These are phyloP conservation scores for Otolemur garnettii DNA, from an alignment of 2,113 vertebrate species.

Conservation along the genomic window DNA sequence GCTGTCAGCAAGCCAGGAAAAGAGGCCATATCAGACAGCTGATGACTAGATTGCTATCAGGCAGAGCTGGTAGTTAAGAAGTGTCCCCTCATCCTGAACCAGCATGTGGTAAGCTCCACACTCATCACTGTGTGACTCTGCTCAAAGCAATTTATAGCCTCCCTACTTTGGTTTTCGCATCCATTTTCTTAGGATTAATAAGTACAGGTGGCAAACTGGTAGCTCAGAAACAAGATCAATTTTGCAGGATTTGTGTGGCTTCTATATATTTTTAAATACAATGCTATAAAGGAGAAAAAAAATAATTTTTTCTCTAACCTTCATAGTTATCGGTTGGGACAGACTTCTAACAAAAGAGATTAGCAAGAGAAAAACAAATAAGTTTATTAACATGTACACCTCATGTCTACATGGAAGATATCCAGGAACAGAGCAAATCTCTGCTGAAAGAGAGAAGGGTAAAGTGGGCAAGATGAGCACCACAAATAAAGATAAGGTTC, in stretches of 20 bases:
- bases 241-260: not conserved
- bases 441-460: not conserved
- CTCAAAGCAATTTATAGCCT: not conserved
- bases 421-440: not conserved
- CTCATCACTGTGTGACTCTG: not conserved
- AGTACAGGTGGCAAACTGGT: not conserved
- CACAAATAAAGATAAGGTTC: not conserved
- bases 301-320: not conserved
- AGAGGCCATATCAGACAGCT: no score
- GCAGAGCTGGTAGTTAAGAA: not conserved
- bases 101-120: not conserved
- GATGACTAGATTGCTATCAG: not conserved
- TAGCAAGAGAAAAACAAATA: not conserved
- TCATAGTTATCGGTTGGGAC: not conserved
- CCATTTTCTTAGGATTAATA: not conserved
- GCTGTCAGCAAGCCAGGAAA: no score
- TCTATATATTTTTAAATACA: not conserved
- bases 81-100: not conserved
- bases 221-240: not conserved
- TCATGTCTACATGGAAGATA: not conserved
- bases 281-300: not conserved
- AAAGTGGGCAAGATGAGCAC: not conserved
- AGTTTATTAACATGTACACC: not conserved
- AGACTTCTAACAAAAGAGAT: not conserved
- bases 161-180: not conserved